Percentiles rank a stretch among this genome's conserved stretches.
phyloP scores from a whole-genome alignment of 64 coral and sea anemone species.

The Orbicella faveolata region DNA sequence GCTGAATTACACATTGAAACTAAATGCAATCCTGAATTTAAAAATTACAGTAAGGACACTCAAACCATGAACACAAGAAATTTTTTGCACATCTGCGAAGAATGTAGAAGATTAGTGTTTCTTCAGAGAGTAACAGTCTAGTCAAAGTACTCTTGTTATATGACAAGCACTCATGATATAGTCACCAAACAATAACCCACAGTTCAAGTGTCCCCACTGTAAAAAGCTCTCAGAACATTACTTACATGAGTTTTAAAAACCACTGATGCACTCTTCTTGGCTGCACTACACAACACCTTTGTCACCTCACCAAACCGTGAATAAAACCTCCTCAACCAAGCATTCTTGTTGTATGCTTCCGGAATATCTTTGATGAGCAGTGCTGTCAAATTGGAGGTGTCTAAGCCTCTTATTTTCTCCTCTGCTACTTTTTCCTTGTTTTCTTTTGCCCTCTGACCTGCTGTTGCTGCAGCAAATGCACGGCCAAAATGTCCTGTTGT shows the following conservation, averaged over 20 bases:
- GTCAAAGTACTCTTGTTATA: not conserved
- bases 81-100: no score
- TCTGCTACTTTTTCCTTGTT: slow-evolving; percentile 1
- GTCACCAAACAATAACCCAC: no score
- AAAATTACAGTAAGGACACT: no score
- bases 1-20: no score
- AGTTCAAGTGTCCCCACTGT: not conserved
- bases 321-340: slow-evolving; percentile 77
- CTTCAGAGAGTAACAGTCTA: not conserved
- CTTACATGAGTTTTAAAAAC: slow-evolving; percentile 81
- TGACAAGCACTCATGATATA: no score
- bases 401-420: not conserved
- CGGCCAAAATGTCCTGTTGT: not conserved
- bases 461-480: not conserved
- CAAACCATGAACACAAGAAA: no score
- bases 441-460: not conserved
- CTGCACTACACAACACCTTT: slow-evolving; percentile 64
- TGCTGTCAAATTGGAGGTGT: slow-evolving; percentile 18
- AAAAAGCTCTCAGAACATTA: not conserved
- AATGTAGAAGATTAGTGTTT: no score
- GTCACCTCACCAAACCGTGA: slow-evolving; percentile 84
- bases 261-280: slow-evolving; percentile 76
- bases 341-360: slow-evolving; percentile 69
- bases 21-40: no score
- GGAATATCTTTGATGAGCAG: slow-evolving; percentile 77